Conservation (phyloP, 2,888 invertebrate genomes). For the Halictus quadricinctus region DNA sequence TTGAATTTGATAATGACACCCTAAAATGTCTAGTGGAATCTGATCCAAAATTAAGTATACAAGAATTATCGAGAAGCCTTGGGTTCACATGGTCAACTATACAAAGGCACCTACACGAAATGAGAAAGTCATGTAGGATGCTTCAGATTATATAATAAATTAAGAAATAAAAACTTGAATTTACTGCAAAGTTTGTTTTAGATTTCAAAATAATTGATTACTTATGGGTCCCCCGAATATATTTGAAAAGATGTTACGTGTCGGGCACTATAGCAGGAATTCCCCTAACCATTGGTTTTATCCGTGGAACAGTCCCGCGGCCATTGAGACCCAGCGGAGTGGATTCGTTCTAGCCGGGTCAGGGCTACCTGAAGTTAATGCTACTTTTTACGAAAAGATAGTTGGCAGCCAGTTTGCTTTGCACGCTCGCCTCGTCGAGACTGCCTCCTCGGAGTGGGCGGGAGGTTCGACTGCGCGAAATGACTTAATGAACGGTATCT, state of each 20-base stretch:
- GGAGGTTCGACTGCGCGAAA: conserved; percentile 70
- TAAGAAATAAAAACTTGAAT: too few species aligned
- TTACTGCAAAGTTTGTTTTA: too few species aligned
- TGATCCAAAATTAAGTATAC: too few species aligned
- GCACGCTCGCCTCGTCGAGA: conserved; percentile 47
- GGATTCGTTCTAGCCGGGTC: conserved; percentile 25
- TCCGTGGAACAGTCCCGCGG: not conserved
- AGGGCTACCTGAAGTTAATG: conserved; percentile 57
- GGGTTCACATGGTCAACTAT: too few species aligned
- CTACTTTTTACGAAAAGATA: conserved; percentile 68
- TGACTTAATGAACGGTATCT: conserved; percentile 74
- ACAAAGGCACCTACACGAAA: too few species aligned
- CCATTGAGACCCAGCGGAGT: conserved; percentile 17
- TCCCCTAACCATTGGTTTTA: not conserved
- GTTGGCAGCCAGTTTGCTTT: conserved; percentile 70
- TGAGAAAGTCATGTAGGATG: too few species aligned
- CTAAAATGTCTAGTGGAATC: too few species aligned
- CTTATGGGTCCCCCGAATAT: too few species aligned
- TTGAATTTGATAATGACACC: too few species aligned
- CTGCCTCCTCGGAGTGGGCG: conserved; percentile 62
- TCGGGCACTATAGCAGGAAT: not conserved
- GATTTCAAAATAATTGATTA: too few species aligned
- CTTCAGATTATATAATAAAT: too few species aligned
- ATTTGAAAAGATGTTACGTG: not conserved
- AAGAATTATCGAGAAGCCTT: too few species aligned